These are phyloP conservation scores for Ophioderma brevispina DNA, from an alignment of 35 echinoderm and acorn worm genomes.

Conservation along the genomic window DNA sequence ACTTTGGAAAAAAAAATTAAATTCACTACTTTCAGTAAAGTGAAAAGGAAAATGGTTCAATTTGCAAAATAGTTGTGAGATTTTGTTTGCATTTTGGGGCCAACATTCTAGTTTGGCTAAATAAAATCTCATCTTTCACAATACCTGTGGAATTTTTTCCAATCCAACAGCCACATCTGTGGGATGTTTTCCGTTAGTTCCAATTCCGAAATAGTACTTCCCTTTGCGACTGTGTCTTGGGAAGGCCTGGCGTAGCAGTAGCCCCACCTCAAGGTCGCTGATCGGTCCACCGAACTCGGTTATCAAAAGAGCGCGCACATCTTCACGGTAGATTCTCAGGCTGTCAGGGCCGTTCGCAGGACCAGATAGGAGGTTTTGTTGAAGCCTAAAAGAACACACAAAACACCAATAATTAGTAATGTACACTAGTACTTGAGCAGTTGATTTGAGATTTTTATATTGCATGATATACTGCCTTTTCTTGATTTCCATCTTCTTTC, in stretches of 20 bases:
- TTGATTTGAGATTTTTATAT: too few relatives aligned
- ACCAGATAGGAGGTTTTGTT: conserved; percentile 58
- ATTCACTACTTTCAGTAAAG: too few relatives aligned
- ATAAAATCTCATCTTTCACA: too few relatives aligned
- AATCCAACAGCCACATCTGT: not conserved
- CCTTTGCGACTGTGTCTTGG: conserved; percentile 54
- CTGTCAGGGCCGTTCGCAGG: conserved; percentile 58
- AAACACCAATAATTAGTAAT: not conserved
- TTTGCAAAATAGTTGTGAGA: too few relatives aligned
- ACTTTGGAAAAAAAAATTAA: too few relatives aligned
- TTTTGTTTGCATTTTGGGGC: too few relatives aligned
- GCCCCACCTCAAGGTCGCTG: conserved; percentile 62
- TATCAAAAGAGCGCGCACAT: conserved; percentile 59
- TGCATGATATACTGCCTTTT: too few relatives aligned
- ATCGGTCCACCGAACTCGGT: conserved; percentile 69
- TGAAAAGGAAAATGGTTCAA: too few relatives aligned
- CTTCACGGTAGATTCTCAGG: conserved; percentile 67
- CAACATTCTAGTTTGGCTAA: too few relatives aligned
- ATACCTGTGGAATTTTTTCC: not conserved
- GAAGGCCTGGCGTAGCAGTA: conserved; percentile 65
- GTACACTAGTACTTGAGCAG: too few relatives aligned
- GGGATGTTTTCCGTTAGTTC: not conserved
- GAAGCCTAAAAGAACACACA: conserved; percentile 39
- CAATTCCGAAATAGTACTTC: conserved; percentile 65
- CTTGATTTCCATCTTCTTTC: too few relatives aligned